Evolutionary conservation across 2,797 vertebrate genomes (phyloP), one percentile per base, ranked within the genome.

Genomic region (Schizopygopsis malacanthus): DNA sequence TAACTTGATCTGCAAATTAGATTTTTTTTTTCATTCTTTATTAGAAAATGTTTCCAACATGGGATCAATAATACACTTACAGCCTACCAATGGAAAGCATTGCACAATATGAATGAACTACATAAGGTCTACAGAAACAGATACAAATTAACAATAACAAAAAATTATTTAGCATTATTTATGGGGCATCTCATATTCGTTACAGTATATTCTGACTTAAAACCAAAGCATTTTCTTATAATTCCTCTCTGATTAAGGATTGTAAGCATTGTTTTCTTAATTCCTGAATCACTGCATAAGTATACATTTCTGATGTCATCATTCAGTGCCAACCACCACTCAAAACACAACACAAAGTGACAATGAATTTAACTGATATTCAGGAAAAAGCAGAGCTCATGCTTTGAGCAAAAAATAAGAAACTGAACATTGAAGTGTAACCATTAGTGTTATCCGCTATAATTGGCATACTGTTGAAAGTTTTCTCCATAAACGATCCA

Each of bases 1-100:
- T 33, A 33, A 33, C 28, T 33, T 33, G 8, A 1, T 50, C 45
- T 33, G 8, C 9, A 5, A 75, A 10, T 33, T 28, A 2, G 33
- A 22, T 2, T 37, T 76, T 50, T 61, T 61, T 2, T 4, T 3
- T 59, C 37, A 59, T 41, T n/a, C 33, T 63, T 79, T 63, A 79
- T 79, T 79, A 63, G 22, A 63, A 79, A 79, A 79, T 18, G 56
- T 79, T 79, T 78, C 75, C 52, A 78, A 63, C 56, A 79, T 79
- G 47, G 81, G 45, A 70, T 54, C 13, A 82, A 37, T 70, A 54
- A 70, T 25, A 70, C 70, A 82, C 56, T 56, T 52, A 82, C 25
- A 82, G 67, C 81, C 67, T 47, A 50, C 33, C 15, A 37, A 72
- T 71, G 50, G 25, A 70, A 79, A 79, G 56, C 52, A 78, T 59